Percentiles rank a stretch among this genome's conserved stretches.
Conservation (phyloP, 1,140 invertebrate species). For the Drosophila persimilis region DNA sequence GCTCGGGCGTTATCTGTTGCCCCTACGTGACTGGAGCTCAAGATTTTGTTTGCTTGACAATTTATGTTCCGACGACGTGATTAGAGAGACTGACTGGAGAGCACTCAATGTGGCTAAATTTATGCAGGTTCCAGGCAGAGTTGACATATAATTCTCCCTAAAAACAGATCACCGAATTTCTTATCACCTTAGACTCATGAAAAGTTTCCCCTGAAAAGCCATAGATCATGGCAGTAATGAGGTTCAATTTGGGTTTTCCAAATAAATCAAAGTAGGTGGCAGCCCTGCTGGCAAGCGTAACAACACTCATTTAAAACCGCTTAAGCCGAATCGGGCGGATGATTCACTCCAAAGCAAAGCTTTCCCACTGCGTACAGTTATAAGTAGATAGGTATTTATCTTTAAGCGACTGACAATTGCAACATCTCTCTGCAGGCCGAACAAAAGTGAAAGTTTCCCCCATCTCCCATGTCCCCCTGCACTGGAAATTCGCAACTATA, state of each 20-base stretch:
- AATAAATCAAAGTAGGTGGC: too few relatives aligned
- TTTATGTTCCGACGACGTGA: slow-evolving; percentile 11
- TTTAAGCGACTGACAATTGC: slow-evolving; percentile 40
- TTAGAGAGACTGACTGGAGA: slow-evolving; percentile 7
- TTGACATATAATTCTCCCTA: background rate
- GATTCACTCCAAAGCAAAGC: slow-evolving; percentile 43
- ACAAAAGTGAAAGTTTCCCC: slow-evolving; percentile 69
- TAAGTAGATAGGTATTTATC: background rate
- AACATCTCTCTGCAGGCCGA: slow-evolving; percentile 38
- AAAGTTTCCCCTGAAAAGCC: too few relatives aligned
- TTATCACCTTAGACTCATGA: too few relatives aligned
- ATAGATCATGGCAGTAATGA: too few relatives aligned
- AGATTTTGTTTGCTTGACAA: background rate
- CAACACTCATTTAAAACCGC: slow-evolving; percentile 17
- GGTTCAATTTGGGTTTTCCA: too few relatives aligned
- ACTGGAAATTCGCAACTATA: slow-evolving; percentile 68
- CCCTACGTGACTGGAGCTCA: slow-evolving; percentile 23
- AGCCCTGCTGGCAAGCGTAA: too few relatives aligned
- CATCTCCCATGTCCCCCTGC: slow-evolving; percentile 30
- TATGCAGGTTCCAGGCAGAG: background rate
- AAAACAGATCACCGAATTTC: too few relatives aligned
- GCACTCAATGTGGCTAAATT: background rate
- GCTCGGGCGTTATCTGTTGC: slow-evolving; percentile 6
- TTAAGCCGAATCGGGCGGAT: slow-evolving; percentile 4
- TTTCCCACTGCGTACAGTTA: slow-evolving; percentile 21